A percentile compares a stretch with the other conserved stretches of the same genome.
phyloP scores from a whole-genome alignment of 2,113 vertebrate species.

The Okapia johnstoni region DNA sequence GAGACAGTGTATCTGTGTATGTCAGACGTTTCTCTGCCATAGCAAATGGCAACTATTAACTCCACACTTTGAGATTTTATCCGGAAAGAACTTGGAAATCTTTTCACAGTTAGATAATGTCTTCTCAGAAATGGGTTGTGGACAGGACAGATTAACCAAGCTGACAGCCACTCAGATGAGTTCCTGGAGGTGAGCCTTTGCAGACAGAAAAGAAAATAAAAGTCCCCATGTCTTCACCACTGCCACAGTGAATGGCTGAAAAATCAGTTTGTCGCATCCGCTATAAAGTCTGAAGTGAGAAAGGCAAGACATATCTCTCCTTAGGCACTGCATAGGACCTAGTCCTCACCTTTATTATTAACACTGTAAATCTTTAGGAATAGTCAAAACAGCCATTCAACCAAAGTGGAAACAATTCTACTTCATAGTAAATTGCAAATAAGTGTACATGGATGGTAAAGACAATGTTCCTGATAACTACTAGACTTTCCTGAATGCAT shows the following conservation, averaged over 20 bases:
- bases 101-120: constrained; percentile 39
- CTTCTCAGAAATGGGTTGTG: constrained; percentile 22
- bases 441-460: background rate
- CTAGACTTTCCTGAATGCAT: background rate
- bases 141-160: constrained; percentile 29
- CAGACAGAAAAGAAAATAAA: constrained; percentile 19
- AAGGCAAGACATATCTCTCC: background rate
- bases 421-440: background rate
- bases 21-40: background rate
- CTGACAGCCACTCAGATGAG: constrained; percentile 18
- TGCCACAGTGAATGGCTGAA: background rate
- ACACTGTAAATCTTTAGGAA: background rate
- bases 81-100: constrained; percentile 42
- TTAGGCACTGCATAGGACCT: background rate
- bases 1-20: background rate
- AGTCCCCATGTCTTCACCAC: background rate
- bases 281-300: background rate
- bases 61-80: constrained; percentile 43
- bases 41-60: constrained; percentile 45
- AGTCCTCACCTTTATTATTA: background rate
- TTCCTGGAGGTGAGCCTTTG: background rate
- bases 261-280: background rate
- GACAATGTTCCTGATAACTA: background rate
- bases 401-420: background rate
- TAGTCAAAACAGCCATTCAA: background rate